A percentile compares a stretch with the other conserved stretches of the same genome.
phyloP scores from a whole-genome alignment of 1,140 invertebrate genomes.

The Drosophila busckii region DNA sequence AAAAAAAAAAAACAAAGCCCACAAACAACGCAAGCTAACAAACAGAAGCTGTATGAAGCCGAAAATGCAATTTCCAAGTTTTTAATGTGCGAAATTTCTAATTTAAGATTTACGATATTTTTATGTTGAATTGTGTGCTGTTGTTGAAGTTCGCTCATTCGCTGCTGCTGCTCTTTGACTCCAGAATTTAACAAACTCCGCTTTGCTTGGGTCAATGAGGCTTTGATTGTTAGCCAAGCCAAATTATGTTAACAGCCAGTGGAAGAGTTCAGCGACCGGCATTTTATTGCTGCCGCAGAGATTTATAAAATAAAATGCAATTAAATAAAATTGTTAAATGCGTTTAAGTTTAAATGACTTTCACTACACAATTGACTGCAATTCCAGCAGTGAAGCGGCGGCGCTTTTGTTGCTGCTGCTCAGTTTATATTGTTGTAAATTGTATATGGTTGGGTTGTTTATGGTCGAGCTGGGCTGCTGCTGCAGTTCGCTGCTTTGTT shows the following conservation, averaged over 20 bases:
- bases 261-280: too few species aligned
- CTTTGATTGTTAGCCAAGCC: conserved; percentile 47
- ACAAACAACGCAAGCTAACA: conserved; percentile 18
- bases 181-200: conserved; percentile 55
- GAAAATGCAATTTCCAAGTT: conserved; percentile 77
- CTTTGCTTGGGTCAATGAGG: conserved; percentile 12
- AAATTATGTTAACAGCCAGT: too few species aligned
- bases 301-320: too few species aligned
- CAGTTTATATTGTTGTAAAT: too few species aligned
- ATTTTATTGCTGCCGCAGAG: too few species aligned
- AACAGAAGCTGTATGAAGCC: conserved; percentile 44
- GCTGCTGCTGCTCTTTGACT: conserved; percentile 61
- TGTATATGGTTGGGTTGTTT: too few species aligned
- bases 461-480: conserved; percentile 4
- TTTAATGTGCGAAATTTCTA: conserved; percentile 77
- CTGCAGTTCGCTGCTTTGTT: conserved; percentile 50
- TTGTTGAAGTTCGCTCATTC: conserved; percentile 62
- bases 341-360: too few species aligned
- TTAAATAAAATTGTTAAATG: too few species aligned
- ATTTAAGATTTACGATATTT: conserved; percentile 78
- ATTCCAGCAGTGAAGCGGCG: too few species aligned
- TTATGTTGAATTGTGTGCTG: conserved; percentile 56
- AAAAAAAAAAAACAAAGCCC: too few species aligned
- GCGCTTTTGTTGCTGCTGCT: not conserved
- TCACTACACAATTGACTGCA: too few species aligned